phyloP scores from a whole-genome alignment of 2,113 vertebrate genomes.

The Crotalus tigris region DNA sequence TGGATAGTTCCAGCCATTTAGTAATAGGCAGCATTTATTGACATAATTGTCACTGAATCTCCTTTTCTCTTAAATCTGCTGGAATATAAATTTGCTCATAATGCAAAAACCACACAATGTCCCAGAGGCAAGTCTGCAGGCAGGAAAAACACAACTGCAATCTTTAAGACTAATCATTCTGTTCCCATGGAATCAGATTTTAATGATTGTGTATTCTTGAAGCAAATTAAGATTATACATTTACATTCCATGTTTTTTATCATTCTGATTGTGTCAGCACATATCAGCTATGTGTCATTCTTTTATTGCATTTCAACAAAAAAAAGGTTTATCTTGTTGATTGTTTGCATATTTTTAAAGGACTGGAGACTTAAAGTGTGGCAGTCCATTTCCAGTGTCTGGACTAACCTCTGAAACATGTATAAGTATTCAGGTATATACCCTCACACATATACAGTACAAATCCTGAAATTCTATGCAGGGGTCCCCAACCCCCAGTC shows the following conservation, averaged over 20 bases:
- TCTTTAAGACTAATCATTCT: not conserved
- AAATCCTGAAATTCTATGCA: not conserved
- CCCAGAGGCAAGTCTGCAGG: conserved; percentile 6
- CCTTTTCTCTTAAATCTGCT: conserved; percentile 14
- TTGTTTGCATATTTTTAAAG: not conserved
- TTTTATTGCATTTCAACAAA: not conserved
- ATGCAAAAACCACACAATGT: conserved; percentile 15
- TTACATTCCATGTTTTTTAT: not conserved
- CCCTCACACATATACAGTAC: not conserved
- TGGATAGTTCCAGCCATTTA: conserved; percentile 37
- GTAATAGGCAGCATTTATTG: conserved; percentile 38
- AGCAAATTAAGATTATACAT: not conserved
- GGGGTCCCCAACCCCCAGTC: too few relatives aligned
- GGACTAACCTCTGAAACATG: not conserved
- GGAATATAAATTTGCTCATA: conserved; percentile 18
- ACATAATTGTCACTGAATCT: conserved; percentile 29
- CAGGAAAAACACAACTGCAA: conserved; percentile 4
- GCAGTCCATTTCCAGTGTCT: not conserved
- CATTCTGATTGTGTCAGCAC: not conserved
- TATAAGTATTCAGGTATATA: not conserved
- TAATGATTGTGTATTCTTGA: not conserved
- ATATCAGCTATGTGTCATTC: not conserved
- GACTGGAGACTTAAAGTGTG: not conserved
- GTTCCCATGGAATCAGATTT: not conserved
- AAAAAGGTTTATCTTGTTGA: not conserved